Evolutionary conservation across 92 coral and sea anemone genomes (phyloP), one percentile per base, ranked within the genome.

Genomic region (Ricordea florida): DNA sequence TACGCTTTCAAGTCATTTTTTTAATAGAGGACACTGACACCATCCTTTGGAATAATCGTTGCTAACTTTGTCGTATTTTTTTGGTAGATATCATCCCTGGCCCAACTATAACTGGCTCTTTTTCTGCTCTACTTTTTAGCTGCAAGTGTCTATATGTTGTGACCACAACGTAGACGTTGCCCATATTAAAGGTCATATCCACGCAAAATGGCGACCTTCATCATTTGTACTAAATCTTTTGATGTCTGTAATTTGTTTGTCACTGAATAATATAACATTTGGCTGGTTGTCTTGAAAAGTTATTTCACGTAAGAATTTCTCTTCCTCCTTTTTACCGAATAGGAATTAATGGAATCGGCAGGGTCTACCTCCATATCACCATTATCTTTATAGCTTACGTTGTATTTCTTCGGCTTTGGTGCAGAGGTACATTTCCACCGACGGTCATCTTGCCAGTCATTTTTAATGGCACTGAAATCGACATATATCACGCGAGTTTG

Each of bases 141-240:
- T 81, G 87, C 56, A 81, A 35, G 64, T 81, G 87, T 71, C 87
- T 61, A 57, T 80, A 72, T 36, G 81, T 81, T 45, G 87, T 59
- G 20, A 83, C 89, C n/a, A 83, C 89, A 57, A 83, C 89, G 56
- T 55, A 83, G 34, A 62, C 75, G 38, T 75, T 74, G 22, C 89
- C 89, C 49, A 76, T 83, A 37, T 76, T 52, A 43, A 37, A 83
- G 7, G 83, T 83, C 89, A 66, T 83, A 27, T 83, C 84, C 38
- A 59, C 72, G 42, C 84, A 75, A 68, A 83, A 76, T 21, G 89
- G 89, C 30, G 84, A 76, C 57, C 76, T 83, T 42, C 59, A 14
- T 83, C 89, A 41, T 73, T 83, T 53, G 88, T 75, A 27, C 88
- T 74, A 53, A 83, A 83, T 18, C 62, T 73, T 34, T 43, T 64